phyloP scores from a whole-genome alignment of 2,113 vertebrate genomes.

The Australoheros scitulus region DNA sequence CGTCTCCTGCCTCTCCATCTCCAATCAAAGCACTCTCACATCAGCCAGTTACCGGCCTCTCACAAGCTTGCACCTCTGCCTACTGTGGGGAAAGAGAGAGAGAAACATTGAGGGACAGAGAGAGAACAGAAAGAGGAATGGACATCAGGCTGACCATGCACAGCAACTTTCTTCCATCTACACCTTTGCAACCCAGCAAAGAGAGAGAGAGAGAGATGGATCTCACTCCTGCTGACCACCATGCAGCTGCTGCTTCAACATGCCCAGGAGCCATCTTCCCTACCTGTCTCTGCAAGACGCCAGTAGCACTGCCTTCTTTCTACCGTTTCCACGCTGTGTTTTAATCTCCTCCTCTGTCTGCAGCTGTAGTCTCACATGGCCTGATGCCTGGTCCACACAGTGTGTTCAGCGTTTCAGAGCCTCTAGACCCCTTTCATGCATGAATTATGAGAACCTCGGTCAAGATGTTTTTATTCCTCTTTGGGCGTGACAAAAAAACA shows the following conservation, averaged over 20 bases:
- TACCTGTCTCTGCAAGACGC: conserved; percentile 48
- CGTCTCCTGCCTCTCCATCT: conserved; percentile 46
- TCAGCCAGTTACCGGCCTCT: conserved; percentile 51
- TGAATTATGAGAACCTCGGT: no score
- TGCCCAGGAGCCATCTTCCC: conserved; percentile 55
- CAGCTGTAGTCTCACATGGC: conserved; percentile 16
- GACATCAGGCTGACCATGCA: conserved; percentile 73
- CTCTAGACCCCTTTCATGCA: no score
- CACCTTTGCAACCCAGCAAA: conserved; percentile 44
- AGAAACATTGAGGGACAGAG: conserved; percentile 34
- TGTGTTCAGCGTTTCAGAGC: neutral
- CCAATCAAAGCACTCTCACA: conserved; percentile 66
- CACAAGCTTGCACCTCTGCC: conserved; percentile 60
- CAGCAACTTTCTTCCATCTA: conserved; percentile 69
- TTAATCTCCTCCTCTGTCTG: conserved; percentile 17
- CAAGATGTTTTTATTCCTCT: no score
- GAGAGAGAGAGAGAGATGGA: conserved; percentile 39
- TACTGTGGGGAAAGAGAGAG: conserved; percentile 24
- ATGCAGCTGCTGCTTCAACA: conserved; percentile 73
- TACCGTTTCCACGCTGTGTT: conserved; percentile 2
- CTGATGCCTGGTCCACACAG: neutral
- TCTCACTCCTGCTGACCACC: conserved; percentile 65
- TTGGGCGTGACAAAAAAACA: no score
- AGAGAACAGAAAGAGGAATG: conserved; percentile 43
- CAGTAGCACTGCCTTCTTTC: conserved; percentile 23